A percentile compares a stretch with the other conserved stretches of the same genome.
These are phyloP conservation scores for Dromaius novaehollandiae DNA, from an alignment of 2,113 vertebrate species.

Conservation along the genomic window DNA sequence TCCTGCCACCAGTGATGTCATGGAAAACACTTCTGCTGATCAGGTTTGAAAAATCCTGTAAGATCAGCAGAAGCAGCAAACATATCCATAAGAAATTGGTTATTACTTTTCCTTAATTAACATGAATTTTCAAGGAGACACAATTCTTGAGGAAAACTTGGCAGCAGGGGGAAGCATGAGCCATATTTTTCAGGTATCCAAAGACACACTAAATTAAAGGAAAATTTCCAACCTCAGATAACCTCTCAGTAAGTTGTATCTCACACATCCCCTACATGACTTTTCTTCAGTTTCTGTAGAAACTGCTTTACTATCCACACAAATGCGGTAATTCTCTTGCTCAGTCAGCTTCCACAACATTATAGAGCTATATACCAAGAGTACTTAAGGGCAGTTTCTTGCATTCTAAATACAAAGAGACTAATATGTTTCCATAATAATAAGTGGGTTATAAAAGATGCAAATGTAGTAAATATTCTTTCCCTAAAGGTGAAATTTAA, in stretches of 20 bases:
- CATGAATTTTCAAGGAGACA: not conserved
- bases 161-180: not conserved
- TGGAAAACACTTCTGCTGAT: not conserved
- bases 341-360: not conserved
- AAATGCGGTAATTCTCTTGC: not conserved
- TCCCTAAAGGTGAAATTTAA: not conserved
- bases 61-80: not conserved
- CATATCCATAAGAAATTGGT: not conserved
- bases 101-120: not conserved
- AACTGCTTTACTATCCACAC: not conserved
- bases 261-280: rapidly evolving
- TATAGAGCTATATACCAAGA: not conserved
- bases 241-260: not conserved
- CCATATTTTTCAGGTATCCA: not conserved
- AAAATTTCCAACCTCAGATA: not conserved
- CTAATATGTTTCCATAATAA: not conserved
- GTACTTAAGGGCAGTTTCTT: not conserved
- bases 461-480: not conserved
- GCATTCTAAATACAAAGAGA: not conserved
- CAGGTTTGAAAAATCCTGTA: not conserved
- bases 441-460: not conserved
- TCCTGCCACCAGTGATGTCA: not conserved
- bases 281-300: not conserved
- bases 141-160: not conserved
- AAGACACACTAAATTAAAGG: not conserved